Base-by-base conservation (phyloP, 2,888 invertebrate species). In the Nezara viridula region DNA sequence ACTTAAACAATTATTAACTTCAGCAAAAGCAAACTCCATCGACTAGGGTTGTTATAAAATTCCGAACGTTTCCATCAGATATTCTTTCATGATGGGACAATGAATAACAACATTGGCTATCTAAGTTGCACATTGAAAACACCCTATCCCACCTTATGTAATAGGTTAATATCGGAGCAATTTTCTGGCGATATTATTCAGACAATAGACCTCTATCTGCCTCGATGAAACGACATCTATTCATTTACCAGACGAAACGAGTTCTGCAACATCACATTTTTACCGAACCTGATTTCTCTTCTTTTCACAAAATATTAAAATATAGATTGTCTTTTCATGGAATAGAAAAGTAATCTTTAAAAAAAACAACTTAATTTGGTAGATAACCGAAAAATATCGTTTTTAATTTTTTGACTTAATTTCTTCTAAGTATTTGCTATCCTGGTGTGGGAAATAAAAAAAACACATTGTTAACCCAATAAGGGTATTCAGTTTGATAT, bases 131-230 rank as follows among this genome's bases (percentile, higher is more conserved):
- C 44, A 47, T 47, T 44, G 44, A 44, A 81, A 81, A 81, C 44
- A 9, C 81, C 40, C 24, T 81, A 44, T 47, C 44, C 44, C 3
- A 24, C n/a, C 44, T 81, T 40, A 44, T 81, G 81, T 81, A 81
- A 81, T n/a, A 81, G 81, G 81, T 81, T 81, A 81, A 81, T 81
- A 81, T 44, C 44, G 14, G 40, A 47, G 37, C 81, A 81, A 81
- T 81, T 81, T 81, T 81, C 81, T 81, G 81, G 81, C 81, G 81
- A 81, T 81, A 81, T 81, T 81, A 81, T 81, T 81, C 44, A 24
- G 81, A 81, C 81, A 81, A 81, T 44, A n/a, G 81, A 27, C 10
- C 81, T 40, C 40, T 44, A 24, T 16, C 44, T 81, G 44, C 66
- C 60, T 60, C 60, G 9, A 37, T 73, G 66, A 37, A 73, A 73